Evolutionary conservation across 1,140 invertebrate species (phyloP).

Genomic region (Muscidifurax raptorellus): DNA sequence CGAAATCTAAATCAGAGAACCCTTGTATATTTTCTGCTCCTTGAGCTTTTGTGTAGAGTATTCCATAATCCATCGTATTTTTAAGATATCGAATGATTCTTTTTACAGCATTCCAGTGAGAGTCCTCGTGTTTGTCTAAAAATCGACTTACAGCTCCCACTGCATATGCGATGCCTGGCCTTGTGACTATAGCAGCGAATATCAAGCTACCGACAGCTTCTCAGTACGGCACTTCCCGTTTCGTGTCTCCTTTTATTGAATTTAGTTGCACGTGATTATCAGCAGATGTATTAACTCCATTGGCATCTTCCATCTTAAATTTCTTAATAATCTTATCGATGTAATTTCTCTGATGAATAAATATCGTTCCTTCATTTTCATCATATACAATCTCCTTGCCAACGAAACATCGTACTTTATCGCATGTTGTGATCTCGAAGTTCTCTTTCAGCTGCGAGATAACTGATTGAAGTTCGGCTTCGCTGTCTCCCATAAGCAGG

Average conservation of each 20-base stretch:
- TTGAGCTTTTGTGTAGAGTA: conserved; percentile 17
- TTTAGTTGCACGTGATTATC: not conserved
- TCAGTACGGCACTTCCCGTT: not conserved
- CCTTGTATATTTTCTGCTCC: not conserved
- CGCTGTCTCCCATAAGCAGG: not conserved
- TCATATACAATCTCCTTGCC: not conserved
- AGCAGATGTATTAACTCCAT: not conserved
- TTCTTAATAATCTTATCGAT: not conserved
- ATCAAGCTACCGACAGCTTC: not conserved
- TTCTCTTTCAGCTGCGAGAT: not conserved
- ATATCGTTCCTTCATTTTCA: not conserved
- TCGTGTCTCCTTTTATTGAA: not conserved
- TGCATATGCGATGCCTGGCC: not conserved
- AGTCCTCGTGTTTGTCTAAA: conserved; percentile 26
- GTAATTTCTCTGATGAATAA: not conserved
- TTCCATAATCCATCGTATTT: not conserved
- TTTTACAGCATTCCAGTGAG: conserved; percentile 54
- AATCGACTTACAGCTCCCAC: not conserved
- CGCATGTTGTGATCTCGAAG: not conserved
- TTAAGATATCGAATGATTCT: conserved; percentile 52
- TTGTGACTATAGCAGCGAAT: not conserved
- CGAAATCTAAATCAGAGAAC: conserved; percentile 46
- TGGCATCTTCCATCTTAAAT: not conserved
- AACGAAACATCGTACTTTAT: not conserved
- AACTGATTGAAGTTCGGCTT: not conserved